phyloP scores from a whole-genome alignment of 2,888 invertebrate genomes.

The Scelioninae gen. 1 region DNA sequence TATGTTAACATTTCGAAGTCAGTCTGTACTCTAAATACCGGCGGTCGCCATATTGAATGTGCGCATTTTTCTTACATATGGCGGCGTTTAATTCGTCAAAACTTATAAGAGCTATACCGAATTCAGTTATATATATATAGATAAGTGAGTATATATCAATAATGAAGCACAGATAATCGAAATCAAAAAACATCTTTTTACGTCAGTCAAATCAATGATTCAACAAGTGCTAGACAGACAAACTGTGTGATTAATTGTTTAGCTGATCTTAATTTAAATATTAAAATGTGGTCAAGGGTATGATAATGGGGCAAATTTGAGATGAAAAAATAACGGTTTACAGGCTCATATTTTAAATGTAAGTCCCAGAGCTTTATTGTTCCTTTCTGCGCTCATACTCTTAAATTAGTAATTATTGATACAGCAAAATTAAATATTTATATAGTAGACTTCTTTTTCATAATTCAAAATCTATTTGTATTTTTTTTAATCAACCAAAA shows the following conservation, averaged over 20 bases:
- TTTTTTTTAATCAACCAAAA: too few relatives aligned
- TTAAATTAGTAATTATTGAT: neutral
- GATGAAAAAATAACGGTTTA: neutral
- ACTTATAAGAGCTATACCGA: too few relatives aligned
- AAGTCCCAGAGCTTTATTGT: conserved; percentile 2
- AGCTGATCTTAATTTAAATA: neutral
- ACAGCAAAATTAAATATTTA: neutral
- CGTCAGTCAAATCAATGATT: neutral
- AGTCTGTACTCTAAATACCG: too few relatives aligned
- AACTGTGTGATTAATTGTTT: neutral
- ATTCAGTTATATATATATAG: too few relatives aligned
- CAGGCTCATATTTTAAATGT: neutral
- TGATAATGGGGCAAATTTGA: neutral
- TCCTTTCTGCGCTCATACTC: neutral
- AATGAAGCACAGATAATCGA: neutral
- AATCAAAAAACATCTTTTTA: neutral
- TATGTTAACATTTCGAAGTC: too few relatives aligned
- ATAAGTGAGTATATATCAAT: neutral
- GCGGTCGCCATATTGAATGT: too few relatives aligned
- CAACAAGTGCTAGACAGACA: neutral
- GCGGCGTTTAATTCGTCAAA: too few relatives aligned
- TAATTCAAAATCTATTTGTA: too few relatives aligned
- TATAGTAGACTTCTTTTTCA: too few relatives aligned
- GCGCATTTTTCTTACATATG: too few relatives aligned
- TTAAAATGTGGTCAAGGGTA: neutral